phyloP scores from a whole-genome alignment of 2,797 vertebrate species.

The Paratrypauchen microcephalus region DNA sequence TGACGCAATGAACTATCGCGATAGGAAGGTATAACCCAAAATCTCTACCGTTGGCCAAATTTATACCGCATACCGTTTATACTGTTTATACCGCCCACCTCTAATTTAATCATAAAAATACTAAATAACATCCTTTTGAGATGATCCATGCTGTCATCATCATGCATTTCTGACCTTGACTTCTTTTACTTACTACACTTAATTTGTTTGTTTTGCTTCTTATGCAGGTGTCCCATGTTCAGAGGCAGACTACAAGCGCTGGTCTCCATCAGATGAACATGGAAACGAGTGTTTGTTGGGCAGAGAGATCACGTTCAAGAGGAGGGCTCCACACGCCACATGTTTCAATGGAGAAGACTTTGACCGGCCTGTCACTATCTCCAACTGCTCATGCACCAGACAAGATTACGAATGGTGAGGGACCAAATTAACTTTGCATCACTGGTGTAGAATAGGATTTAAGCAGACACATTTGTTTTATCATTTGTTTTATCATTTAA shows the following conservation, averaged over 20 bases:
- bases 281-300: slow-evolving; percentile 94
- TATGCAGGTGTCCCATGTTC: slow-evolving; percentile 89
- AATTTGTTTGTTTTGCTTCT: neutral
- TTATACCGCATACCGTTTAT: too few species aligned
- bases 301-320: slow-evolving; percentile 89
- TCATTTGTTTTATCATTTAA: neutral
- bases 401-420: slow-evolving; percentile 95
- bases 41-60: too few species aligned
- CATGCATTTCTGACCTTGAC: neutral
- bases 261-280: slow-evolving; percentile 94
- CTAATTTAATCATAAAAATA: neutral
- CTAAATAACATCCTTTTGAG: too few species aligned
- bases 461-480: neutral
- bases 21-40: too few species aligned
- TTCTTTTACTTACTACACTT: neutral
- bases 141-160: neutral
- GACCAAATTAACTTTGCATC: neutral
- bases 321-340: slow-evolving; percentile 90
- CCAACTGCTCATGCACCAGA: slow-evolving; percentile 95
- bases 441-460: too few species aligned
- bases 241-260: slow-evolving; percentile 94
- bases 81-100: too few species aligned
- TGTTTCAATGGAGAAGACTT: slow-evolving; percentile 98
- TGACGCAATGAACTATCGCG: too few species aligned
- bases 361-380: slow-evolving; percentile 88